Evolutionary conservation across 2,888 invertebrate species (phyloP).

Genomic region (Folsomia manolachei): DNA sequence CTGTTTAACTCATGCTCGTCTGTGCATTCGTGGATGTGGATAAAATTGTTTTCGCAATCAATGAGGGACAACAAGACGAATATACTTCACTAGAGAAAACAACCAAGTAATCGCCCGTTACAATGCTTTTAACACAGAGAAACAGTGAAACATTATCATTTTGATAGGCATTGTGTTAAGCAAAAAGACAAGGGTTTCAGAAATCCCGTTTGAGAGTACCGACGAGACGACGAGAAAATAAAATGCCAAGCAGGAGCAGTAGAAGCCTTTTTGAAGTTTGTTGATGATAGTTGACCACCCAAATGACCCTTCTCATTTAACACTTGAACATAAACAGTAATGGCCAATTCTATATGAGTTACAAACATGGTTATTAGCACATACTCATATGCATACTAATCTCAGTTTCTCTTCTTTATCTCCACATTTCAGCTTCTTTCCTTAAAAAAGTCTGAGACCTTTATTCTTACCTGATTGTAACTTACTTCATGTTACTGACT

Average conservation of each 20-base stretch:
- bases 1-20: too few species aligned
- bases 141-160: conserved; percentile 41
- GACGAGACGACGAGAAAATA: conserved; percentile 23
- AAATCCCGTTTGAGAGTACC: conserved; percentile 18
- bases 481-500: too few species aligned
- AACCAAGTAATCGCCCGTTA: conserved; percentile 38
- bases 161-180: conserved; percentile 43
- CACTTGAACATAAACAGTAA: conserved; percentile 51
- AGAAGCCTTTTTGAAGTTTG: conserved; percentile 45
- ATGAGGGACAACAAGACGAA: neutral
- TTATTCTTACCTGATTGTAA: too few species aligned
- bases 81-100: too few species aligned
- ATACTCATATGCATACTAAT: conserved; percentile 51
- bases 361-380: conserved; percentile 51
- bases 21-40: neutral
- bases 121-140: conserved; percentile 44
- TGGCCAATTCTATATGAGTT: conserved; percentile 50
- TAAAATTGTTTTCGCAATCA: neutral
- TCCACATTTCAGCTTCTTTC: conserved; percentile 14
- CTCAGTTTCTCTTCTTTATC: conserved; percentile 40
- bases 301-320: conserved; percentile 51
- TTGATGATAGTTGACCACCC: conserved; percentile 51
- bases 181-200: neutral
- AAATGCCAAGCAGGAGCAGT: conserved; percentile 32
- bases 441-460: conserved; percentile 4